Evolutionary conservation across 2,888 invertebrate genomes (phyloP), one percentile per base, ranked within the genome.

Genomic region (Idaea biselata): DNA sequence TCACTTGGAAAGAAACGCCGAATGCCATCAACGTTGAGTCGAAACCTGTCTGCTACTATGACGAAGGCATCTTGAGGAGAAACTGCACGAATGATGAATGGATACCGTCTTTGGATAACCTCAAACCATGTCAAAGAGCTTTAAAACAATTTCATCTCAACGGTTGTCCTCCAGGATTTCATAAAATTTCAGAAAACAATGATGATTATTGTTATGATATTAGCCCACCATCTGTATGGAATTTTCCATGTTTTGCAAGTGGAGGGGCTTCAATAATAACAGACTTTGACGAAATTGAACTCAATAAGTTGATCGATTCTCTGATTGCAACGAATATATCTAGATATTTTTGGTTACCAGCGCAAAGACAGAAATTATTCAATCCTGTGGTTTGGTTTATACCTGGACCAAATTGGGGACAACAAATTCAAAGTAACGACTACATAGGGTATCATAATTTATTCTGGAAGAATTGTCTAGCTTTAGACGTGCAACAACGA

Each of bases 271-370:
- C 88, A 16, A 79, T 88, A 1, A 83, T 92, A 16, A 87, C 88
- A 1, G 88, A 91, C 69, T 75, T 92, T 32, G 74, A 77, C 55
- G 66, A 68, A 58, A 66, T 74, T 16, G 88, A 90, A 69, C 64
- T 82, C 0, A 65, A 78, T 16, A 78, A 78, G n/a, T 66, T 92
- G 62, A 63, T 91, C 31, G 63, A 75, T 55, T 81, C 83, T 11
- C 83, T 93, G 63, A 74, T 67, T 60, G 60, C 64, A 16, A 71
- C 67, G 58, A 82, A 83, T 61, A 68, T 63, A 1, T 82, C 85
- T 0, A 78, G 77, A 67, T 84, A 79, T 64, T 88, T 80, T 72
- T 94, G 94, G 94, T 70, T 94, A 61, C 94, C 94, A 16, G 87
- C 89, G 3, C 82, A 82, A 58, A 84, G 93, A 55, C 71, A 75